A percentile compares a stretch with the other conserved stretches of the same genome.
phyloP scores from a whole-genome alignment of 1,140 invertebrate genomes.

The Leptinotarsa lineolata region DNA sequence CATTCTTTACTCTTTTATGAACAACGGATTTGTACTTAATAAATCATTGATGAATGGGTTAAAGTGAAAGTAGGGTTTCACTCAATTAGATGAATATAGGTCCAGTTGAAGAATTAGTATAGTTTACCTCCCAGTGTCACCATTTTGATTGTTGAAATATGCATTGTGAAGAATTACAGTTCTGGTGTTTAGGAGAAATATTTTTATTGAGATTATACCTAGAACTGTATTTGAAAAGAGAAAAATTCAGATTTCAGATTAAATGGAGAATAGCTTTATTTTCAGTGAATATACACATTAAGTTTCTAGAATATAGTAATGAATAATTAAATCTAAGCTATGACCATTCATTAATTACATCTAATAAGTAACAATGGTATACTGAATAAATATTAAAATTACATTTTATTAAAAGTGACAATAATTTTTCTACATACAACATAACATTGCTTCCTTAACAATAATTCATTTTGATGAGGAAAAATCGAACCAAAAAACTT shows the following conservation, averaged over 20 bases:
- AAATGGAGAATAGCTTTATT: conserved; percentile 21
- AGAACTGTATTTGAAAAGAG: no score
- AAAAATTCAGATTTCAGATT: background rate
- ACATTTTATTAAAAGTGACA: conserved; percentile 18
- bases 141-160: no score
- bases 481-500: conserved; percentile 1
- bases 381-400: conserved; percentile 30
- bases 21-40: no score
- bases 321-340: conserved; percentile 22
- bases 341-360: conserved; percentile 21
- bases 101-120: no score
- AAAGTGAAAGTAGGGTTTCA: no score
- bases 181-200: no score
- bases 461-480: conserved; percentile 9
- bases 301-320: conserved; percentile 5
- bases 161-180: no score
- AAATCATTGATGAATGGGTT: no score
- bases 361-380: conserved; percentile 27
- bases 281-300: conserved; percentile 27
- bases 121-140: no score
- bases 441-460: conserved; percentile 12
- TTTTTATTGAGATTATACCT: no score
- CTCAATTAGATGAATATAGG: no score
- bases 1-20: no score
- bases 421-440: conserved; percentile 1